A percentile compares a stretch with the other conserved stretches of the same genome.
phyloP scores from a whole-genome alignment of 2,797 vertebrate species.

The Buphagus erythrorhynchus region DNA sequence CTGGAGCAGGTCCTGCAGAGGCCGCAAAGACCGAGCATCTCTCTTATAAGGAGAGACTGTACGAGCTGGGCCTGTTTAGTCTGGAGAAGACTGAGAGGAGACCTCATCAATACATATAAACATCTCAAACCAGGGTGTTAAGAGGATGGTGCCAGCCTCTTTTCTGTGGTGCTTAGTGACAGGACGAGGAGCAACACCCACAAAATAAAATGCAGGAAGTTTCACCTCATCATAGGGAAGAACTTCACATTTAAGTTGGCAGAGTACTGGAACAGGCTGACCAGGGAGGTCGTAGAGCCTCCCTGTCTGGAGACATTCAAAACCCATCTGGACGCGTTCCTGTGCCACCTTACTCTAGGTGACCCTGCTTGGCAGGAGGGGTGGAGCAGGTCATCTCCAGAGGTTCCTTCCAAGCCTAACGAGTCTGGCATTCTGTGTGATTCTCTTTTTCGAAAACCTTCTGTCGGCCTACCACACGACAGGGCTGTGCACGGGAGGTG shows the following conservation, averaged over 20 bases:
- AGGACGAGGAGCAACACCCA: fast-evolving
- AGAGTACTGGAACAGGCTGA: neutral
- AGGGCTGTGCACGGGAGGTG: fast-evolving
- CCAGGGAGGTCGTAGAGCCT: neutral
- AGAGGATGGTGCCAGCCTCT: neutral
- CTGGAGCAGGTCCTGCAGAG: neutral
- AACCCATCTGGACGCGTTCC: neutral
- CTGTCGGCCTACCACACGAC: neutral
- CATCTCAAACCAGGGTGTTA: neutral
- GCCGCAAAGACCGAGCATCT: neutral
- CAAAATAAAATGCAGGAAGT: neutral
- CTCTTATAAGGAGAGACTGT: neutral
- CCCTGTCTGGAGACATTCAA: neutral
- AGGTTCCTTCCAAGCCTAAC: neutral
- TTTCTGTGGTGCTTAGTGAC: neutral
- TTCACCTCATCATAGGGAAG: neutral
- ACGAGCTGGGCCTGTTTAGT: neutral
- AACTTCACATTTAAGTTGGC: fast-evolving
- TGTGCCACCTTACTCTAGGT: neutral
- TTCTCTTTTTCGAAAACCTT: neutral
- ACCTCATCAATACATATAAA: neutral
- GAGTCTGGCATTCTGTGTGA: too few relatives aligned
- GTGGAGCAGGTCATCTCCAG: too few relatives aligned
- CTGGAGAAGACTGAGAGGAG: neutral
- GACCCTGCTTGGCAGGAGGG: neutral